phyloP scores from a whole-genome alignment of 2,888 invertebrate species.

The Sialis fuliginosa region DNA sequence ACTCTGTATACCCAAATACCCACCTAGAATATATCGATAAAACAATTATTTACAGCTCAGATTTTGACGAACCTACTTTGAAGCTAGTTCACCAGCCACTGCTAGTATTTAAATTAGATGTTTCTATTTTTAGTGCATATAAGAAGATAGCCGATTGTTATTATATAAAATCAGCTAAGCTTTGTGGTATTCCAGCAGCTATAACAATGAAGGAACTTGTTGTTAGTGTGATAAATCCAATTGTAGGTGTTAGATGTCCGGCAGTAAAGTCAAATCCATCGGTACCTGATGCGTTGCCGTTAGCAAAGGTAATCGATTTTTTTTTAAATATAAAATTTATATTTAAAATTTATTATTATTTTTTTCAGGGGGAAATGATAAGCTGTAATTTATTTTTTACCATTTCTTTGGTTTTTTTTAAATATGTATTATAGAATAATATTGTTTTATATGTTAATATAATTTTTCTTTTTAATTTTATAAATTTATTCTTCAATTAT shows the following conservation, averaged over 20 bases:
- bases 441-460: too few species aligned
- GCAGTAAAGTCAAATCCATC: constrained; percentile 12
- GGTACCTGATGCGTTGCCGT: constrained; percentile 17
- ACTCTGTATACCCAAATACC: too few species aligned
- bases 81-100: too few species aligned
- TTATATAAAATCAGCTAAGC: constrained; percentile 28
- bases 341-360: constrained; percentile 4
- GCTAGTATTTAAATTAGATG: too few species aligned
- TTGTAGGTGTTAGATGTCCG: constrained; percentile 16
- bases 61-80: too few species aligned
- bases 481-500: too few species aligned
- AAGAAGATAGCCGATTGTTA: constrained; percentile 31
- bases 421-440: too few species aligned
- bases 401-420: too few species aligned
- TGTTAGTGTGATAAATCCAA: constrained; percentile 17
- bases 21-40: too few species aligned
- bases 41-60: too few species aligned
- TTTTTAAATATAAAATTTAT: constrained; percentile 4
- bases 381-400: too few species aligned
- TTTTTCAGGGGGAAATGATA: not conserved
- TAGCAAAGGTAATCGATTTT: constrained; percentile 1
- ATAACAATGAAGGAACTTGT: constrained; percentile 20
- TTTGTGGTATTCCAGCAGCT: constrained; percentile 30
- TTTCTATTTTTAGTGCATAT: constrained; percentile 21
- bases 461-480: too few species aligned